Conservation (phyloP, 2,797 vertebrate species). For the Thaleichthys pacificus region DNA sequence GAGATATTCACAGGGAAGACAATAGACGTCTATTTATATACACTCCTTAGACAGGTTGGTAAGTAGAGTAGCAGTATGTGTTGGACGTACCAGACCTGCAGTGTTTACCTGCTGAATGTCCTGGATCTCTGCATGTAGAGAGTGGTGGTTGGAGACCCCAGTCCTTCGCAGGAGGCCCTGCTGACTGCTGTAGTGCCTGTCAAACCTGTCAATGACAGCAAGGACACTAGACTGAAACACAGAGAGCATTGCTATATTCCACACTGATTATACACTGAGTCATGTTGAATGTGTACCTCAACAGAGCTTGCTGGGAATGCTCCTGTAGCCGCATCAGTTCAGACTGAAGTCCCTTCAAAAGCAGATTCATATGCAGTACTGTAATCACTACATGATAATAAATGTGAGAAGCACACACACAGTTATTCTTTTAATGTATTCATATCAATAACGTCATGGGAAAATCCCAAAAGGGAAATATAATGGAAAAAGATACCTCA, state of each 20-base stretch:
- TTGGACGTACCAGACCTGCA: neutral
- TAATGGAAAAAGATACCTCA: slow-evolving; percentile 54
- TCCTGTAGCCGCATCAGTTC: slow-evolving; percentile 71
- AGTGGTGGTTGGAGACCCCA: slow-evolving; percentile 60
- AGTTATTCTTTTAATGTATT: too few relatives aligned
- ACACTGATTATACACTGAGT: neutral
- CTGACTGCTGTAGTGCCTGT: slow-evolving; percentile 56
- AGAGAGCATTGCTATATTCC: neutral
- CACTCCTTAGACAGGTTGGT: too few relatives aligned
- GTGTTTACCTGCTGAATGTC: slow-evolving; percentile 67
- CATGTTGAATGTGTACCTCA: slow-evolving; percentile 60
- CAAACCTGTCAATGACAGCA: slow-evolving; percentile 59
- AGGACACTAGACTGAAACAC: slow-evolving; percentile 6
- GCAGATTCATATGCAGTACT: slow-evolving; percentile 20
- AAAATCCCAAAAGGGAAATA: neutral
- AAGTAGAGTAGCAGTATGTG: too few relatives aligned
- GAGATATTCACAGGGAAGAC: neutral
- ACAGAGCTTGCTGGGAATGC: slow-evolving; percentile 69
- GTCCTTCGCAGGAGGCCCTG: slow-evolving; percentile 40
- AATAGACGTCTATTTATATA: neutral
- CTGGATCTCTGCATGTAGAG: slow-evolving; percentile 73
- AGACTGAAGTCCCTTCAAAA: slow-evolving; percentile 67
- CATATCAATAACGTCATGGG: neutral
- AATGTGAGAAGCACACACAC: neutral
- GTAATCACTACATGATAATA: neutral